Conservation (phyloP, 2,888 invertebrate genomes). For the Ormyrus nitidulus region DNA sequence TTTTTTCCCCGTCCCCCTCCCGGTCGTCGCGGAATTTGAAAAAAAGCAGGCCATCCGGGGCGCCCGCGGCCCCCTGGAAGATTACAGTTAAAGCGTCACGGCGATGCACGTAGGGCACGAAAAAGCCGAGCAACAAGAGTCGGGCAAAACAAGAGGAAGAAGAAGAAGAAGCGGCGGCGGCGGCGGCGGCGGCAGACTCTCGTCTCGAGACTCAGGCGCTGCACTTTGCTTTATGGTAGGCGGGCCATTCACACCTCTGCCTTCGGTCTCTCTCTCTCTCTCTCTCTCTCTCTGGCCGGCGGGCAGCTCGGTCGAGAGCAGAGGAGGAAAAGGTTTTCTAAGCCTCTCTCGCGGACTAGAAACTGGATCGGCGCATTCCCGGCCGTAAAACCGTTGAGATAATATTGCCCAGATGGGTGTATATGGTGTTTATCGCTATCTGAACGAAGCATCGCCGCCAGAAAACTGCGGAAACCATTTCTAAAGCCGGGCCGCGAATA, state of each 20-base stretch:
- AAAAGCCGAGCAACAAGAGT: background rate
- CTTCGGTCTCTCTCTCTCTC: slow-evolving; percentile 26
- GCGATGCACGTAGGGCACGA: background rate
- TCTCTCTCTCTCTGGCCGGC: background rate
- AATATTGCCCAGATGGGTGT: slow-evolving; percentile 63
- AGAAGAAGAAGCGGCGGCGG: slow-evolving; percentile 22
- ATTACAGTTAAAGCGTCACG: slow-evolving; percentile 31
- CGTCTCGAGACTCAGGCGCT: slow-evolving; percentile 53
- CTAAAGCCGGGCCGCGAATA: background rate
- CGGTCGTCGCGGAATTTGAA: slow-evolving; percentile 9
- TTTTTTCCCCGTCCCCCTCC: too few relatives aligned
- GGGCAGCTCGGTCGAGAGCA: too few relatives aligned
- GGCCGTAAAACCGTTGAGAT: slow-evolving; percentile 69
- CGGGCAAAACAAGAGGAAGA: slow-evolving; percentile 14
- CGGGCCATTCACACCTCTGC: slow-evolving; percentile 66
- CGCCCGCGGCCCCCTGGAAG: background rate
- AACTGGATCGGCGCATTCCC: slow-evolving; percentile 60
- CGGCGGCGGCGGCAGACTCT: slow-evolving; percentile 6
- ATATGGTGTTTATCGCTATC: slow-evolving; percentile 70
- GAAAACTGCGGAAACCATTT: slow-evolving; percentile 36
- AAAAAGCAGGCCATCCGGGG: background rate
- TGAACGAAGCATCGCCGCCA: slow-evolving; percentile 30
- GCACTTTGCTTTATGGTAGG: slow-evolving; percentile 68
- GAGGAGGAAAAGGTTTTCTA: background rate
- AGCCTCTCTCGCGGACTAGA: slow-evolving; percentile 19